Conservation (phyloP, 2,797 vertebrate genomes). For the Poeciliopsis infans region DNA sequence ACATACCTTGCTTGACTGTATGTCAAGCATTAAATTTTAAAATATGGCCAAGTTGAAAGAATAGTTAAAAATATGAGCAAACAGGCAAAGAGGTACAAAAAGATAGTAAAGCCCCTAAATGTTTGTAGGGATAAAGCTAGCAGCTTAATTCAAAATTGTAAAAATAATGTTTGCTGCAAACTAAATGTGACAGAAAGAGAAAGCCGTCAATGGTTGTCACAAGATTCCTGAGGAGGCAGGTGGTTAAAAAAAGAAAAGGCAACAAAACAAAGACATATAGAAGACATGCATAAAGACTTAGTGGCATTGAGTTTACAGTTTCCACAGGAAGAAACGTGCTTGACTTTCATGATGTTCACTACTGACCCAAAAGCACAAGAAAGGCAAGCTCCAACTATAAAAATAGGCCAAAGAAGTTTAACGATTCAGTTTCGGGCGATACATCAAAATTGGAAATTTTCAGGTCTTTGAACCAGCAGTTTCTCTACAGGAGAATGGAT, state of each 20-base stretch:
- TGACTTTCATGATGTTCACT: background rate
- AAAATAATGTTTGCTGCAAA: background rate
- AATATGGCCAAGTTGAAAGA: background rate
- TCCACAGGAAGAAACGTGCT: background rate
- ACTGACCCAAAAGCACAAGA: background rate
- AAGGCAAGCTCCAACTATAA: background rate
- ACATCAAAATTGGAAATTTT: background rate
- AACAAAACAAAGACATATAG: background rate
- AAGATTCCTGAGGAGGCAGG: background rate
- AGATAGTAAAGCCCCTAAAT: background rate
- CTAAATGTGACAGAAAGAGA: background rate
- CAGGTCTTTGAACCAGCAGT: background rate
- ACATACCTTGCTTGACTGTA: no score
- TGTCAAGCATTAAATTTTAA: background rate
- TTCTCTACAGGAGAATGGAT: background rate
- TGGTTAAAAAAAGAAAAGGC: background rate
- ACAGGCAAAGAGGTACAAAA: background rate
- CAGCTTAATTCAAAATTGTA: background rate
- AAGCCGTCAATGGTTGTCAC: background rate
- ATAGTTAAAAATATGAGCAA: background rate
- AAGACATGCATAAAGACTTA: background rate
- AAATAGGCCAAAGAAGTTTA: background rate
- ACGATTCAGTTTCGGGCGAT: background rate
- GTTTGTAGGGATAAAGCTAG: background rate
- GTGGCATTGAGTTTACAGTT: background rate